These are phyloP conservation scores for Glaucopsyche alexis DNA, from an alignment of 2,888 invertebrate species.

Conservation along the genomic window DNA sequence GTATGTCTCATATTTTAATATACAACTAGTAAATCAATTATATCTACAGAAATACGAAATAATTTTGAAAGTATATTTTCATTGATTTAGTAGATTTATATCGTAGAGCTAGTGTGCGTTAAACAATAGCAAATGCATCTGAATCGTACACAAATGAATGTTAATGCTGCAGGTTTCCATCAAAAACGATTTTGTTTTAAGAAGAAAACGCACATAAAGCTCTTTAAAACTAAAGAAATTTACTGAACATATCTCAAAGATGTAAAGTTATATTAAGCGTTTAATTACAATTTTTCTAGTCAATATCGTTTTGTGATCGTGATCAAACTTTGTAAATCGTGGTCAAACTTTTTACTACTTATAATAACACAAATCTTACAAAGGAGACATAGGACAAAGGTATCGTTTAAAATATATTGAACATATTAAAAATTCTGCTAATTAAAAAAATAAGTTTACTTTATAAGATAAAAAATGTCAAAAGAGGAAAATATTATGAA, in stretches of 20 bases:
- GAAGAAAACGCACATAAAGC: not conserved
- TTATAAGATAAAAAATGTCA: too few relatives aligned
- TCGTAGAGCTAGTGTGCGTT: not conserved
- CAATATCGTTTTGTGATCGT: not conserved
- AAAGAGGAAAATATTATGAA: not conserved
- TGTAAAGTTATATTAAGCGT: not conserved
- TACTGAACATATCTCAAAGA: not conserved
- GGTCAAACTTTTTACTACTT: not conserved
- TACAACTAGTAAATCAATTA: not conserved
- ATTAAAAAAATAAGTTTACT: too few relatives aligned
- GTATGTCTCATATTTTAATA: conserved; percentile 41
- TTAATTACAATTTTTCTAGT: not conserved
- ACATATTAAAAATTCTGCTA: not conserved
- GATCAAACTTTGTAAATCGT: not conserved
- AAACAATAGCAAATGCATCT: not conserved
- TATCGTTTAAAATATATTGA: not conserved
- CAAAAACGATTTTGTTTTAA: not conserved
- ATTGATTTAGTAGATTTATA: conserved; percentile 3
- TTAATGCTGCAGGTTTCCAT: not conserved
- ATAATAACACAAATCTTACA: not conserved
- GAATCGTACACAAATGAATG: not conserved
- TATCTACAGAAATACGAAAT: conserved; percentile 2
- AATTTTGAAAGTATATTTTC: not conserved
- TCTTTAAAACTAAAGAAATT: not conserved
- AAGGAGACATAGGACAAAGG: not conserved